phyloP scores from a whole-genome alignment of 2,797 vertebrate species.

The Eutrigla gurnardus region DNA sequence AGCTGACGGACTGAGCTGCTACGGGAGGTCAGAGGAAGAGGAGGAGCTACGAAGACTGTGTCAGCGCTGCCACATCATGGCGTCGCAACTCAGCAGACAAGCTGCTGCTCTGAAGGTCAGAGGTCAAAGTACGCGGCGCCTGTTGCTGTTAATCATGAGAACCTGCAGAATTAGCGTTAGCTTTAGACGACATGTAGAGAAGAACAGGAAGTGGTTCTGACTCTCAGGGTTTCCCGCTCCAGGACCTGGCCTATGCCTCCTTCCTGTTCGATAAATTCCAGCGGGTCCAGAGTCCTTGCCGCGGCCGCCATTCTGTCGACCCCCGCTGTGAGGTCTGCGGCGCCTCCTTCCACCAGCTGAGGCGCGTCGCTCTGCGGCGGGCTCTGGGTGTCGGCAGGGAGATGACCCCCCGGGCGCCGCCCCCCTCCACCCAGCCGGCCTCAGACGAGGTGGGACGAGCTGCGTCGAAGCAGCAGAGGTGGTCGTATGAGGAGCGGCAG shows the following conservation, averaged over 20 bases:
- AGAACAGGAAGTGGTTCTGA: no score
- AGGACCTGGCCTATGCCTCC: conserved; percentile 90
- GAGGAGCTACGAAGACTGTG: conserved; percentile 83
- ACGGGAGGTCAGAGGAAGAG: conserved; percentile 57
- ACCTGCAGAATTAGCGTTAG: no score
- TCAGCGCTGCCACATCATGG: conserved; percentile 88
- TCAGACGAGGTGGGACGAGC: conserved; percentile 20
- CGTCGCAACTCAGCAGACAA: conserved; percentile 89
- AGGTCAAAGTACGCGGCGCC: no score
- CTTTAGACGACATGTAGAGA: no score
- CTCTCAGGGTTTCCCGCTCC: conserved; percentile 16
- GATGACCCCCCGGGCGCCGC: conserved; percentile 52
- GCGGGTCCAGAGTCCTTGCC: conserved; percentile 84
- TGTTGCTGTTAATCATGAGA: no score
- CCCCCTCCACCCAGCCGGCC: conserved; percentile 45
- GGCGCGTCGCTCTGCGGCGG: conserved; percentile 86
- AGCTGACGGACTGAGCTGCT: conserved; percentile 73
- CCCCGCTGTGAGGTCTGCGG: conserved; percentile 87
- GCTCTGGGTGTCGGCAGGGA: conserved; percentile 77
- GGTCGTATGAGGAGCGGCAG: conserved; percentile 55
- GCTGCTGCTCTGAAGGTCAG: conserved; percentile 83
- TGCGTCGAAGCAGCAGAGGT: conserved; percentile 56
- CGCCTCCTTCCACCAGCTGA: conserved; percentile 88
- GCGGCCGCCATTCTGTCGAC: conserved; percentile 76
- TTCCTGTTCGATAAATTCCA: conserved; percentile 92